Evolutionary conservation across 2,797 vertebrate species (phyloP), one percentile per base, ranked within the genome.

Genomic region (Etheostoma perlongum): DNA sequence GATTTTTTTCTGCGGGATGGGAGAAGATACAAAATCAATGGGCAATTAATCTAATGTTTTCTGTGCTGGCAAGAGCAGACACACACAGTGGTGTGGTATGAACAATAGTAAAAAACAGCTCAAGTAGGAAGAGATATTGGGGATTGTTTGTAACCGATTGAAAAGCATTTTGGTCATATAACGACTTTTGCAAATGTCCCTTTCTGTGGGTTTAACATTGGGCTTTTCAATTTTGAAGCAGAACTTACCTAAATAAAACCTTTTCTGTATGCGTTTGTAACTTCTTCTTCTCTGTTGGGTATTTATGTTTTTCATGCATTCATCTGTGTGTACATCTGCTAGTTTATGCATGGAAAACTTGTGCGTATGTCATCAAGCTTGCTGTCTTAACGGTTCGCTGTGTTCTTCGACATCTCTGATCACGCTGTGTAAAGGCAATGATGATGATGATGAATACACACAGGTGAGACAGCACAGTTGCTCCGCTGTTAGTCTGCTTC

Each of bases 341-440:
- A 27, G 15, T 30, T n/a, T 64, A 30, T 27, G 36, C 36, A 36
- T 36, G 9, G 9, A 36, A 36, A 36, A 36, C 36, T 3, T 25
- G 4, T 23, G 36, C 10, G 3, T 33, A 13, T 47, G 36, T 23
- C n/a, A 18, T 25, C 53, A 19, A 42, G 2, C 18, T 4, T 49
- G 47, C 59, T 53, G 6, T 59, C 48, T 40, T 11, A 40, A 40
- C 36, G 27, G 27, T 36, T 8, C 8, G 36, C 36, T 40, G 36
- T 40, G 42, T 44, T 78, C 52, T 78, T 61, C 54, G 67, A 72
- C 67, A 72, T 78, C 75, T 84, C 64, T 63, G 33, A 79, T 81
- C 65, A 47, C 4, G 2, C 49, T 57, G 27, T 55, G 70, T 58
- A 13, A 78, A 80, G 42, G 23, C 3, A 3, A 27, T 27, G 25